phyloP scores from a whole-genome alignment of 2,888 invertebrate genomes.

The Listrodromus nycthemerus region DNA sequence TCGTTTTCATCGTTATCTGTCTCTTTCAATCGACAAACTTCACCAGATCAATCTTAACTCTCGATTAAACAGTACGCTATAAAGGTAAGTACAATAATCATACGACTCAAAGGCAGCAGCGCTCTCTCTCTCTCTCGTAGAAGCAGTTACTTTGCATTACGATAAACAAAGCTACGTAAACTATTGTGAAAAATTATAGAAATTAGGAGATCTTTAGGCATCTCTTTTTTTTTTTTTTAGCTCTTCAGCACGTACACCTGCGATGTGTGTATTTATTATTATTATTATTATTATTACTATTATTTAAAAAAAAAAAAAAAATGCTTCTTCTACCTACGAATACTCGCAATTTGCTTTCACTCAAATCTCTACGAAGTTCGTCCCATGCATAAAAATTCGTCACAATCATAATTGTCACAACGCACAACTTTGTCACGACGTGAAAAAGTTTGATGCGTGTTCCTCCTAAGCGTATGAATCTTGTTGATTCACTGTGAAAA shows the following conservation, averaged over 20 bases:
- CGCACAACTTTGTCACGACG: slow-evolving; percentile 33
- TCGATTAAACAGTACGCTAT: slow-evolving; percentile 18
- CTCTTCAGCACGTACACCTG: slow-evolving; percentile 47
- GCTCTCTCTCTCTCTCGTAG: slow-evolving; percentile 55
- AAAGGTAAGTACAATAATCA: slow-evolving; percentile 33
- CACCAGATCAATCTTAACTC: slow-evolving; percentile 7
- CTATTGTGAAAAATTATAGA: slow-evolving; percentile 44
- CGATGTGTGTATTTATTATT: slow-evolving; percentile 21
- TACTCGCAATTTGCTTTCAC: slow-evolving; percentile 44
- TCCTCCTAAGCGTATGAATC: slow-evolving; percentile 75
- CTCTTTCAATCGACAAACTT: slow-evolving; percentile 17
- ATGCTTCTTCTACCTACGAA: slow-evolving; percentile 59
- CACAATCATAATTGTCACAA: slow-evolving; percentile 12
- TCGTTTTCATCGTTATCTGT: neutral
- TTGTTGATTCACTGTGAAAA: slow-evolving; percentile 81
- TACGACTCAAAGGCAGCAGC: slow-evolving; percentile 57
- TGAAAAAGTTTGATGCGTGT: slow-evolving; percentile 68
- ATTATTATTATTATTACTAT: neutral
- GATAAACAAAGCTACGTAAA: slow-evolving; percentile 61
- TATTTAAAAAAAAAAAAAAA: neutral
- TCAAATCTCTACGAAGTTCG: slow-evolving; percentile 28
- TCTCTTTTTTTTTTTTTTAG: slow-evolving; percentile 16
- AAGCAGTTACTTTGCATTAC: slow-evolving; percentile 67
- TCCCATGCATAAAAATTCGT: slow-evolving; percentile 51
- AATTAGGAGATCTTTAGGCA: slow-evolving; percentile 38